phyloP scores from a whole-genome alignment of 1,140 invertebrate species.

The Drosophila bifasciata region DNA sequence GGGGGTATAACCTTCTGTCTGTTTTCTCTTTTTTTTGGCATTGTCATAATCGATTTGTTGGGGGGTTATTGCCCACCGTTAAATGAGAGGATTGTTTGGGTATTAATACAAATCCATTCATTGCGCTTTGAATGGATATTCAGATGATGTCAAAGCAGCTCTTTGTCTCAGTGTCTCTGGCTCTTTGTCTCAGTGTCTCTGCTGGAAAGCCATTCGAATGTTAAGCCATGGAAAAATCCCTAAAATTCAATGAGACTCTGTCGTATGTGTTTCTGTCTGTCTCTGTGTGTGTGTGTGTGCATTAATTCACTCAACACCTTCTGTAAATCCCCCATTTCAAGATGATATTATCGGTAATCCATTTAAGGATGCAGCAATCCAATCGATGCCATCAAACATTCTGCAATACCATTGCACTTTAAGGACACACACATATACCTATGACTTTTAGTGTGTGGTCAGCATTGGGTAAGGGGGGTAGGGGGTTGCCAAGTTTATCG shows the following conservation, averaged over 20 bases:
- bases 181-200: background rate
- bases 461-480: no score
- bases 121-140: conserved; percentile 2
- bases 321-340: conserved; percentile 23
- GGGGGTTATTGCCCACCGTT: background rate
- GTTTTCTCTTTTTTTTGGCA: background rate
- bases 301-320: conserved; percentile 54
- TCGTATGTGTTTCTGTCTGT: conserved; percentile 3
- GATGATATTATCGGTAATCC: conserved; percentile 49
- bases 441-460: no score
- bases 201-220: conserved; percentile 28
- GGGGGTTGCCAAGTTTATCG: conserved; percentile 35
- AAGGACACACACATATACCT: conserved; percentile 17
- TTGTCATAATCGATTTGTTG: conserved; percentile 29
- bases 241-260: conserved; percentile 14
- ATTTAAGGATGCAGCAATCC: conserved; percentile 50
- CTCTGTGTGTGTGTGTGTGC: conserved; percentile 22
- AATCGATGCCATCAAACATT: conserved; percentile 24
- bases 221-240: conserved; percentile 23
- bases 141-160: background rate
- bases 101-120: conserved; percentile 26
- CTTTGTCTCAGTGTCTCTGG: background rate
- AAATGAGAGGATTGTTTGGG: background rate
- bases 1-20: no score
- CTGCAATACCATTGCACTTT: conserved; percentile 32